Evolutionary conservation across 2,888 invertebrate genomes (phyloP).

Genomic region (Psococerastis gibbosa): DNA sequence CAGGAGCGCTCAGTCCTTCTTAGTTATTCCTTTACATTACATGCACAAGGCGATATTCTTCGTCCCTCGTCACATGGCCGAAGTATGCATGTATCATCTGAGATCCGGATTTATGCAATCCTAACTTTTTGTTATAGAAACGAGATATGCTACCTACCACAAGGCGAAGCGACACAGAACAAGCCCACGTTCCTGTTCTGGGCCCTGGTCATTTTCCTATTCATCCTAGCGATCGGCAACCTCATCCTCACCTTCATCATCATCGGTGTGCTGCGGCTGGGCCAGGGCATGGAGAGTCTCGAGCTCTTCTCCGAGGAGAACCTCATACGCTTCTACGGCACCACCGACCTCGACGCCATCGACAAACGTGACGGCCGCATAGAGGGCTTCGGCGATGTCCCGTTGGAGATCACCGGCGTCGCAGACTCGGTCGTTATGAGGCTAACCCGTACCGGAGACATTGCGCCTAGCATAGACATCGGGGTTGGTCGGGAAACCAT

Average conservation of each 20-base stretch:
- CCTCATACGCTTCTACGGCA: slow-evolving; percentile 58
- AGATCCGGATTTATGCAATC: too few relatives aligned
- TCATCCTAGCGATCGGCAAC: slow-evolving; percentile 55
- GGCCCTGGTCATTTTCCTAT: slow-evolving; percentile 50
- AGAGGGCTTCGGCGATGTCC: slow-evolving; percentile 28
- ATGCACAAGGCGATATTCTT: too few relatives aligned
- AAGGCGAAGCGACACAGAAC: too few relatives aligned
- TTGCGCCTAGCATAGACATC: slow-evolving; percentile 22
- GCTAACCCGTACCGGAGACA: slow-evolving; percentile 22
- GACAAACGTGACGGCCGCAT: slow-evolving; percentile 51
- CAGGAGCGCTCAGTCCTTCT: too few relatives aligned
- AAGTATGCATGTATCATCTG: too few relatives aligned
- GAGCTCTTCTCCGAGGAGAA: slow-evolving; percentile 58
- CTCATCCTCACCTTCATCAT: slow-evolving; percentile 62
- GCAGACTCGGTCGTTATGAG: slow-evolving; percentile 24
- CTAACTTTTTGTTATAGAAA: too few relatives aligned
- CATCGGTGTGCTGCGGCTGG: slow-evolving; percentile 57
- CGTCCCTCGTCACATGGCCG: too few relatives aligned
- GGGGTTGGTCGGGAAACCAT: slow-evolving; percentile 22
- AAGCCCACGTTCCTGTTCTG: slow-evolving; percentile 33
- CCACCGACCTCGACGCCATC: slow-evolving; percentile 54
- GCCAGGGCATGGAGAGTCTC: slow-evolving; percentile 68
- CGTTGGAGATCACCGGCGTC: slow-evolving; percentile 26
- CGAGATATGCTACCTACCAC: too few relatives aligned
- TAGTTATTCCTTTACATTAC: too few relatives aligned